Evolutionary conservation across 2,888 invertebrate genomes (phyloP), one percentile per base, ranked within the genome.

Genomic region (Tachina grossa): DNA sequence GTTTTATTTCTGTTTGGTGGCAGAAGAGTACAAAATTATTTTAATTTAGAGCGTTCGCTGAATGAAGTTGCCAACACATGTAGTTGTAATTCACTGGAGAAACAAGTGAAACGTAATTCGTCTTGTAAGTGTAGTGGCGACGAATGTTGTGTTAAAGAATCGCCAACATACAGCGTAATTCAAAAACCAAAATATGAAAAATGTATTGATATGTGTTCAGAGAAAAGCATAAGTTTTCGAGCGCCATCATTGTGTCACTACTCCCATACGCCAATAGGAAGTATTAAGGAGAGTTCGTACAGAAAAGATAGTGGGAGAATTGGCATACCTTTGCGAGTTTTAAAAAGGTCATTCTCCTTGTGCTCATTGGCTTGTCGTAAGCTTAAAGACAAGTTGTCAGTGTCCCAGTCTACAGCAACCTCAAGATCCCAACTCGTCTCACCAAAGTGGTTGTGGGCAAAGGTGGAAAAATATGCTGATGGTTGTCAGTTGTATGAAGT

Each of bases 401-500:
- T 72, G n/a, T 39, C 61, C 1, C 11, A 78, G 0, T 63, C 53
- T 9, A 1, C 49, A 11, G 1, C 59, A 8, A 14, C n/a, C 11
- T 1, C n/a, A 9, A 43, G 47, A 1, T 47, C 19, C 5, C 31
- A 31, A 45, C 9, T 9, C 9, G 11, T 13, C 19, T 14, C 69
- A 16, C 49, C 83, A 6, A 31, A 79, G 1, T 90, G 89, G 89
- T 76, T 91, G 3, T 91, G 90, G 90, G 90, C 91, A 1, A 89
- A 89, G 11, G 9, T 91, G 59, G 77, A 89, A 9, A 80, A 51
- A 49, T 83, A 87, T 11, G 71, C 79, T 0, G 76, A 90, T 65
- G 91, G 90, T 11, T 89, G 87, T 39, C 88, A 89, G n/a, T 63
- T 90, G 1, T 91, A 90, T 76, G 90, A 91, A 84, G 89, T 91